Evolutionary conservation across 2,888 invertebrate genomes (phyloP), one percentile per base, ranked within the genome.

Genomic region (Dasysyrphus albostriatus): DNA sequence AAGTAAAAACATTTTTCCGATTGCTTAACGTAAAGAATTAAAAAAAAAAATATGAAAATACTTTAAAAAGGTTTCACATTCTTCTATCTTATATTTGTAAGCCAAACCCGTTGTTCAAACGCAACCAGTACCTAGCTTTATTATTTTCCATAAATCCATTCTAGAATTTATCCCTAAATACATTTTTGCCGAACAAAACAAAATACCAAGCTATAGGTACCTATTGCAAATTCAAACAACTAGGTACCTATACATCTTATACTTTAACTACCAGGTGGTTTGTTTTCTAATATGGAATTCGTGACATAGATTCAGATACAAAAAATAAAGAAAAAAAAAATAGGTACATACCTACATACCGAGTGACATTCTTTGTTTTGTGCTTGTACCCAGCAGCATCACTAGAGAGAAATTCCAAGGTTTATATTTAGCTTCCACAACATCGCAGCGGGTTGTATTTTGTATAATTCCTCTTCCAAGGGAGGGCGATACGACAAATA

Each of bases 351-450:
- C 7, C 2, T 19, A 54, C 51, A 54, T 54, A 29, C 69, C 39
- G 10, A 69, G 39, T 39, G 69, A 69, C 51, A 69, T 69, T 69
- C 69, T 49, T 47, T 65, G 65, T 47, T 34, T 5, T 37, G 14
- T 19, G 24, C 19, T 16, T 10, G 12, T 47, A 29, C 69, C 51
- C 69, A 69, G 73, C 69, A 69, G 73, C 73, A 47, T 73, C 58
- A 34, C 32, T 14, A 73, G 49, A 67, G 67, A 61, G 16, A 73
- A 73, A 73, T 73, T 73, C 73, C 73, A 73, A 72, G 58, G 73
- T 73, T 59, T 73, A 73, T 56, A 44, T 49, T 73, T 73, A 73
- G 59, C 37, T 59, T 19, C 72, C 7, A 63, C 24, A 10, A 61
- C 37, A 37, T 19, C 37, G 24, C 49, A 19, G 37, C 24, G 39